These are phyloP conservation scores for Pterocles gutturalis DNA, from an alignment of 2,113 vertebrate genomes.

Conservation along the genomic window DNA sequence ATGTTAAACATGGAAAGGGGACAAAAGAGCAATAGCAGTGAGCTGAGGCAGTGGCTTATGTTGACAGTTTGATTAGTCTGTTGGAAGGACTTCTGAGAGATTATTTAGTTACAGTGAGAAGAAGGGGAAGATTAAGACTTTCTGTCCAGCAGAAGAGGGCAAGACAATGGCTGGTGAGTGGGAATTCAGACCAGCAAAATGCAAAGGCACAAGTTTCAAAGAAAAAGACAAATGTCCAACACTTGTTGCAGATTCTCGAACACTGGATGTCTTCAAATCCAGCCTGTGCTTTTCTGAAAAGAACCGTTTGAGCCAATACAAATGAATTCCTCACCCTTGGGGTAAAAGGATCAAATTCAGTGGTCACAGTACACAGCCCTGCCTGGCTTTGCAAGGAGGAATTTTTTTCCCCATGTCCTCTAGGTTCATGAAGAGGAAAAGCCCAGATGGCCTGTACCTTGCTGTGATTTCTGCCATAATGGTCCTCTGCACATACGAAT, in stretches of 20 bases:
- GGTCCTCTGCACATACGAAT: fast-evolving
- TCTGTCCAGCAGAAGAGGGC: conserved; percentile 42
- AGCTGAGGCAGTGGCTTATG: conserved; percentile 61
- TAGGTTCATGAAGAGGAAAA: neutral
- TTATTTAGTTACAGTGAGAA: conserved; percentile 60
- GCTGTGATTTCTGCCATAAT: neutral
- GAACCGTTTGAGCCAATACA: neutral
- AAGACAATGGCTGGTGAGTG: conserved; percentile 51
- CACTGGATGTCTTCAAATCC: neutral
- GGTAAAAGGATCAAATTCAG: neutral
- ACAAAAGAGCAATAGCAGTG: conserved; percentile 60
- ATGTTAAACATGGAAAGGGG: conserved; percentile 40
- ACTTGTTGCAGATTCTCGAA: neutral
- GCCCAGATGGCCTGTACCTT: neutral
- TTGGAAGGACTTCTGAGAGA: conserved; percentile 68
- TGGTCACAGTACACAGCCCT: neutral
- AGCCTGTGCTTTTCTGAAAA: neutral
- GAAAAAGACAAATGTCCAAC: neutral
- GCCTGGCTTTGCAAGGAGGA: neutral
- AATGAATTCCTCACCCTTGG: neutral
- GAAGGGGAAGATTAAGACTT: conserved; percentile 68
- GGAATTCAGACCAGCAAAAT: neutral
- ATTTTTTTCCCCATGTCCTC: neutral
- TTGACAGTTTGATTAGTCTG: conserved; percentile 71
- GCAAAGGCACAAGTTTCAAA: conserved; percentile 21